Percentiles rank a stretch among this genome's conserved stretches.
phyloP scores from a whole-genome alignment of 2,113 vertebrate species.

The Catharus minimus region DNA sequence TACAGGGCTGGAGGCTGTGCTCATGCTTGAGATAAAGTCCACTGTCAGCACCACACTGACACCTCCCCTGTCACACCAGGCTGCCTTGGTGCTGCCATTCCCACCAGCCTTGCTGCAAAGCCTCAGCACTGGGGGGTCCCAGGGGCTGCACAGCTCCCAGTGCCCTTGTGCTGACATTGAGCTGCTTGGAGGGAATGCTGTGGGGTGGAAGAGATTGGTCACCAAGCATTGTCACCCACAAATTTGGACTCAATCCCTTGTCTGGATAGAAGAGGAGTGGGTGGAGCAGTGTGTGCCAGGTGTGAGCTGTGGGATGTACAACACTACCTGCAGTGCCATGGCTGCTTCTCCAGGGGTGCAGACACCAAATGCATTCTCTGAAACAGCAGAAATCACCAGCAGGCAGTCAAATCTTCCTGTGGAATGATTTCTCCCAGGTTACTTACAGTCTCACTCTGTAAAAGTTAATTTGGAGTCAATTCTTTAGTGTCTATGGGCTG shows the following conservation, averaged over 20 bases:
- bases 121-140: not conserved
- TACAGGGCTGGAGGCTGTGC: constrained; percentile 47
- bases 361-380: not conserved
- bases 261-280: not conserved
- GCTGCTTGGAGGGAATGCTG: not conserved
- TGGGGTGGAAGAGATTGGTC: not conserved
- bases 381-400: not conserved
- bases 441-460: not conserved
- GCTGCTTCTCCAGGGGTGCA: not conserved
- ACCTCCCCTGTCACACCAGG: constrained; percentile 23
- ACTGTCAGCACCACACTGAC: constrained; percentile 57
- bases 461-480: not conserved
- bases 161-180: constrained; percentile 62
- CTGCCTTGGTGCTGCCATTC: not conserved
- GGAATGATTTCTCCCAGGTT: not conserved
- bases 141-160: not conserved
- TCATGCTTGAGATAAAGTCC: constrained; percentile 60
- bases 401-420: not conserved
- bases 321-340: not conserved
- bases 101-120: not conserved
- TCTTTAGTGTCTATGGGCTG: not conserved
- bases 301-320: not conserved
- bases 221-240: not conserved
- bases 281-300: not conserved
- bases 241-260: not conserved